Evolutionary conservation across 2,888 invertebrate genomes (phyloP).

Genomic region (Conistra vaccinii): DNA sequence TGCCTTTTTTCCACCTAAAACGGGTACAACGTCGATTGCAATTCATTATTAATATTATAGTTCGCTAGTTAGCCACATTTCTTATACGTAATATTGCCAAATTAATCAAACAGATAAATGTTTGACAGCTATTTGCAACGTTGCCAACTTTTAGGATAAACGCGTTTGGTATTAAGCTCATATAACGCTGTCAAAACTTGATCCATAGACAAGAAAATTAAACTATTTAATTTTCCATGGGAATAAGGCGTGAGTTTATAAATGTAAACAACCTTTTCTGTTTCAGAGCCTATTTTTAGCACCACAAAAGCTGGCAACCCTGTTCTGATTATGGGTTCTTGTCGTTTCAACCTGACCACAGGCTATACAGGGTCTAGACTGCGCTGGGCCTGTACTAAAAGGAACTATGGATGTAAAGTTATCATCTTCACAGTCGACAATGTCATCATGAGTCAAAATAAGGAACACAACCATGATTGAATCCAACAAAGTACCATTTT

Average conservation of each 20-base stretch:
- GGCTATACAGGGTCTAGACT: conserved; percentile 36
- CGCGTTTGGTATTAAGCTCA: not conserved
- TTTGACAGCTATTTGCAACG: too few species aligned
- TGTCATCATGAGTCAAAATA: conserved; percentile 2
- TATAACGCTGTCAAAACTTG: not conserved
- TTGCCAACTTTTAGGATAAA: too few species aligned
- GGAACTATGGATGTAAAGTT: conserved; percentile 36
- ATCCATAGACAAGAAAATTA: not conserved
- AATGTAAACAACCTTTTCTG: not conserved
- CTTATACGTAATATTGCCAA: too few species aligned
- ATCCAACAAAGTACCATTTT: not conserved
- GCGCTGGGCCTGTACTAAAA: conserved; percentile 51
- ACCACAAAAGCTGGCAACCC: conserved; percentile 55
- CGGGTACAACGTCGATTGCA: too few species aligned
- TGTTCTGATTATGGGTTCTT: conserved; percentile 42
- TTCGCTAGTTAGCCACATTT: too few species aligned
- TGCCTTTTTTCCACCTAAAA: too few species aligned
- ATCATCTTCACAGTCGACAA: conserved; percentile 24
- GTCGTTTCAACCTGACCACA: conserved; percentile 49
- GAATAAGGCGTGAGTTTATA: not conserved
- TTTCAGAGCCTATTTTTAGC: conserved; percentile 46
- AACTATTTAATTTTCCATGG: not conserved
- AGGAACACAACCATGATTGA: conserved; percentile 20
- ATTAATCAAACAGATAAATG: too few species aligned
- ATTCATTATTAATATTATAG: too few species aligned